phyloP scores from a whole-genome alignment of 2,113 vertebrate genomes.

The Propithecus coquereli region DNA sequence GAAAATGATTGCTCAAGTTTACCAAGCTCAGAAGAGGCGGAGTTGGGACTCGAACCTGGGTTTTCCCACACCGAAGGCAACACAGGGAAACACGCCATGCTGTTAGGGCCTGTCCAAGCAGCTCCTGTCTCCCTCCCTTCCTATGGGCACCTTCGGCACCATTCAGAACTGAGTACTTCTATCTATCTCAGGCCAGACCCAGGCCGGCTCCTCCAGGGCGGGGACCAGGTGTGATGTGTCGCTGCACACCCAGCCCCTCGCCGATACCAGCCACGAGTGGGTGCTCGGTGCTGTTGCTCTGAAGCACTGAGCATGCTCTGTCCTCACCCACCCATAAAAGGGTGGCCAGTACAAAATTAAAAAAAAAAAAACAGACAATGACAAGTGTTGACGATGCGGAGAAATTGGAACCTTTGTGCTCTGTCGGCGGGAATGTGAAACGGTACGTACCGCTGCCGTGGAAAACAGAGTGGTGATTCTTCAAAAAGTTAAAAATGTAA shows the following conservation, averaged over 20 bases:
- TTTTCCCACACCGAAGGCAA: not conserved
- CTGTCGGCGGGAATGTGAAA: not conserved
- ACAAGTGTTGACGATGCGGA: too few species aligned
- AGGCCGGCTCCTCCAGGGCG: not conserved
- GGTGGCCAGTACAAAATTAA: not conserved
- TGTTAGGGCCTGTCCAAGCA: not conserved
- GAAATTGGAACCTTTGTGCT: not conserved
- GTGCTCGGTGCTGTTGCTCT: too few species aligned
- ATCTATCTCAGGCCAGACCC: not conserved
- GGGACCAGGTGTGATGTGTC: too few species aligned
- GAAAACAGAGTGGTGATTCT: not conserved
- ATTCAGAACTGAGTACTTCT: not conserved
- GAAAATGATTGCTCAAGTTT: not conserved
- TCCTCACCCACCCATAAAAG: not conserved
- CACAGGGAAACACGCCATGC: not conserved
- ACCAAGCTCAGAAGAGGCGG: not conserved
- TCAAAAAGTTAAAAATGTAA: not conserved
- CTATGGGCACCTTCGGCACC: not conserved
- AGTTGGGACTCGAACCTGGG: not conserved
- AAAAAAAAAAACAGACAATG: not conserved
- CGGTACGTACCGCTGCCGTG: not conserved
- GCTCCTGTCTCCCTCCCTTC: not conserved
- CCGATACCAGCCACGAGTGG: not conserved
- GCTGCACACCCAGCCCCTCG: not conserved
- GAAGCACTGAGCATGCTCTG: not conserved